Base-by-base conservation (phyloP, 1,140 invertebrate genomes). In the Philotrypesis tridentata region DNA sequence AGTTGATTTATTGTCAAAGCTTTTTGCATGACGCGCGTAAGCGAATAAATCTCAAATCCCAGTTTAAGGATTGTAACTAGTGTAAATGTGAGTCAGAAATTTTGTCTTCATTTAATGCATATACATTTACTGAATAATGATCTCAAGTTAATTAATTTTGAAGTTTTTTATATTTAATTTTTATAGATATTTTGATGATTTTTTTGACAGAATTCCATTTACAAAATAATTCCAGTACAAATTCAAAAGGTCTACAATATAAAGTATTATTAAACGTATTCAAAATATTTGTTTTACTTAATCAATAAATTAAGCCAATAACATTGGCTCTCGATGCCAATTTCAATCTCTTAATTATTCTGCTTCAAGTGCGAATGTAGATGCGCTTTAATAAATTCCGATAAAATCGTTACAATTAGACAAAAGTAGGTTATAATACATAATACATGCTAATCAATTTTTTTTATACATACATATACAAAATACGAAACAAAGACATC, bases 11-110 rank as follows among this genome's bases (percentile, higher is more conserved):
- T 74, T 23, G 0, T 40, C 73, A 76, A 70, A 27, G 37, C 40
- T 79, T 65, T 72, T 72, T 80, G 55, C 78, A 80, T 80, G 70
- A 27, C 33, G 8, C 43, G 43, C 29, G 23, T 27, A 79, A 68
- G 31, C 29, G 63, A 67, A 43, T 71, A 70, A 71, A 78, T 31
- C n/a, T 81, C 55, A 63, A 60, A 82, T 12, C 12, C 14, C 8
- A 33, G 23, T 76, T 82, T 61, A 11, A 40, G 33, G 21, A 70
- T 71, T 77, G 73, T 80, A 75, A 76, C 29, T 76, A 77, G 70
- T 77, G 21, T 80, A 72, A 77, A 79, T 79, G 37, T 77, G 31
- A 83, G 7, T 43, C 6, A n/a, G 4, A 71, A 73, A 11, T 76
- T 71, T 70, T 31, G 25, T 29, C 61, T 80, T 77, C 73, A 61